Base-by-base conservation (phyloP, 1,140 invertebrate genomes). In the Nylanderia fulva region DNA sequence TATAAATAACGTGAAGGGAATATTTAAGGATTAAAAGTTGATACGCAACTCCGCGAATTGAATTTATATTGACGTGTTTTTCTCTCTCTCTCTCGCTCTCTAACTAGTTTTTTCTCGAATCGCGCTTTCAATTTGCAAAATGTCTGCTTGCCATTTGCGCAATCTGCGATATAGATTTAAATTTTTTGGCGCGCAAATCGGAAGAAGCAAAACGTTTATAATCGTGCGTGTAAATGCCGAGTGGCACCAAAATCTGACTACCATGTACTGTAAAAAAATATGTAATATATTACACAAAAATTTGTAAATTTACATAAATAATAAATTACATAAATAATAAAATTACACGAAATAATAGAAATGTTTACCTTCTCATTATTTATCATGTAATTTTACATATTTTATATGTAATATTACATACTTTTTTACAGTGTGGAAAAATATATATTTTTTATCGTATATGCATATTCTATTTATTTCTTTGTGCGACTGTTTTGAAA, bases 181-280 rank as follows among this genome's bases (percentile, higher is more conserved):
- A 66, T 42, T 52, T 79, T 66, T 66, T 29, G n/a, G 39, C 75
- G 39, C 27, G 42, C 36, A 64, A 64, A 77, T 74, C 15, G 24
- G 2, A 33, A n/a, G 2, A 33, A n/a, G 39, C 33, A 60, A 60
- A 75, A 6, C 15, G 4, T 39, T 48, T 13, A 39, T 39, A 13
- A 63, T 63, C 61, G 58, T 36, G 74, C 27, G 36, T 45, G 15
- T 61, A 33, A 21, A 39, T 58, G 13, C 9, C 8, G 21, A 42
- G 61, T 2, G 60, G n/a, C n/a, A n/a, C n/a, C 8, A n/a, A 79
- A 79, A 52, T 66, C 9, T 27, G 33, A 36, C 39, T 11, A 15
- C 2, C 9, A 75, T n/a, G n/a, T n/a, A n/a, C n/a, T n/a, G n/a
- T n/a, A n/a, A n/a, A n/a, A n/a, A n/a, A n/a, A n/a, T n/a, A n/a